Base-by-base conservation (phyloP, 1,140 invertebrate genomes). In the Brachionus paranguensis region DNA sequence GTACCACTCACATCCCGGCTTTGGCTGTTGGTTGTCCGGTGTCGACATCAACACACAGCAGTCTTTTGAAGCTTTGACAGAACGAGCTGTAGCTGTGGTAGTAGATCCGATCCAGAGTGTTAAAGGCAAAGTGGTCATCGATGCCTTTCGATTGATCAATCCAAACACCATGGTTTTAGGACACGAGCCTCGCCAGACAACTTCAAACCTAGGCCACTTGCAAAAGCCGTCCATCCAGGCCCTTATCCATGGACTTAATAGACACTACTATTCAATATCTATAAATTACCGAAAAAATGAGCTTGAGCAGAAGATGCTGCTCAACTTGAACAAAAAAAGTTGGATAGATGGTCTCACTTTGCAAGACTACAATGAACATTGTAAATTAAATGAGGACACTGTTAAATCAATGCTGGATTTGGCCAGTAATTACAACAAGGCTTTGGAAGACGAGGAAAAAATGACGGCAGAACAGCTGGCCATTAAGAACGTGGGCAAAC, bases 21-120 rank as follows among this genome's bases (percentile, higher is more conserved):
- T 99, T 91, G 98, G 98, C 50, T 99, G 97, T 88, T 99, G 98
- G 98, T 91, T 99, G 20, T 99, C 98, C n/a, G 91, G 96, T 79
- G 98, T 99, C 1, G 98, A 99, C 90, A 99, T 99, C 86, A 99
- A 99, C 87, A 99, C 98, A 11, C 98, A 99, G 89, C 97, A 99
- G 88, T 98, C 96, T 85, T 99, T 99, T 90, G 98, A 99, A 91
- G 96, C 97, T 8, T 90, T 99, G 0, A 97, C 96, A 68, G 97
- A 99, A 89, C 91, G 98, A 88, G 98, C 97, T 29, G 98, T 99
- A 0, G 98, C 98, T 85, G 98, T 99, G 86, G 98, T 99, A 5
- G 96, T 99, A 64, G 98, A 99, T 91, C 97, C 98, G 4, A 99
- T 99, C 89, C 98, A 99, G 88, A 97, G 95, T 85, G 98, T 99